phyloP scores from a whole-genome alignment of 1,140 invertebrate species.

The Bicyclus anynana region DNA sequence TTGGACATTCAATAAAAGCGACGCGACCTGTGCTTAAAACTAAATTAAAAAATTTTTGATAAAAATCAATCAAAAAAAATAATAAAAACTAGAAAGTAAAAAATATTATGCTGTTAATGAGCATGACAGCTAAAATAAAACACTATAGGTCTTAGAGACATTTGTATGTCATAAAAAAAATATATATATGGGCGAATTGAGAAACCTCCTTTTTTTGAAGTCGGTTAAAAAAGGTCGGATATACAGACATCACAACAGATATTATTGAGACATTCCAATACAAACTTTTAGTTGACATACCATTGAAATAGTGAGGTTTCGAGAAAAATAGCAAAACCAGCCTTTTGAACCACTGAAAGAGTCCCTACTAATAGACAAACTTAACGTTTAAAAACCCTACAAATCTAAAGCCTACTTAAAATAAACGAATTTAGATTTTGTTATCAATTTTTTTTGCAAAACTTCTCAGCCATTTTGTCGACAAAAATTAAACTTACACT shows the following conservation, averaged over 20 bases:
- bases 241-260: slow-evolving; percentile 26
- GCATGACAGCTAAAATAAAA: slow-evolving; percentile 1
- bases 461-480: too few species aligned
- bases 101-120: slow-evolving; percentile 12
- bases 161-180: slow-evolving; percentile 3
- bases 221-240: too few species aligned
- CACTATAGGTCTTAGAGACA: slow-evolving; percentile 7
- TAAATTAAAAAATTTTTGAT: background rate
- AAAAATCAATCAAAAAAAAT: background rate
- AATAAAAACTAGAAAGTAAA: background rate
- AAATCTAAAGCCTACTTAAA: too few species aligned
- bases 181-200: too few species aligned
- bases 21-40: background rate
- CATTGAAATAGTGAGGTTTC: background rate
- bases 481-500: too few species aligned
- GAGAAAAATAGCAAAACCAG: too few species aligned
- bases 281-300: slow-evolving; percentile 14
- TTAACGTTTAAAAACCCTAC: too few species aligned
- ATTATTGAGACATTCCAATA: slow-evolving; percentile 26
- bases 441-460: too few species aligned
- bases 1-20: background rate
- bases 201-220: too few species aligned
- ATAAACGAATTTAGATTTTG: too few species aligned
- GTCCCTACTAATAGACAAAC: too few species aligned
- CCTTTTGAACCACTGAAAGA: too few species aligned